A percentile compares a stretch with the other conserved stretches of the same genome.
Evolutionary conservation across 2,113 vertebrate genomes (phyloP).

Genomic region (Oncorhynchus tshawytscha): DNA sequence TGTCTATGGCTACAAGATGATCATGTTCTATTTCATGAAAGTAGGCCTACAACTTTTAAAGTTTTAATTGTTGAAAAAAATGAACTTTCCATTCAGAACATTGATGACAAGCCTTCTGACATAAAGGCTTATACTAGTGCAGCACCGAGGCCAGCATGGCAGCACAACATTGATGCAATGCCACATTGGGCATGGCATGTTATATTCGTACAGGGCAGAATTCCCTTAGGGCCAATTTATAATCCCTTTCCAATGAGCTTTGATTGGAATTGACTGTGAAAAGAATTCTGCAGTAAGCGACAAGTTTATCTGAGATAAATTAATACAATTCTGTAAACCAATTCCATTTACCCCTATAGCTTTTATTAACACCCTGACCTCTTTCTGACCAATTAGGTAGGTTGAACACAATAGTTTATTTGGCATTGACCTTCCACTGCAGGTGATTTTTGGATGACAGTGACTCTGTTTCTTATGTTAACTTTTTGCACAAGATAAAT

Average conservation of each 20-base stretch:
- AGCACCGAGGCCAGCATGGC: neutral
- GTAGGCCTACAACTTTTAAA: too few species aligned
- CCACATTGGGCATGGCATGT: constrained; percentile 9
- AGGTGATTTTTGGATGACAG: too few species aligned
- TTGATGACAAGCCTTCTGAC: too few species aligned
- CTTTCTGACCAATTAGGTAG: neutral
- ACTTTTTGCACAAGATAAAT: neutral
- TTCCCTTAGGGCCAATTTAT: neutral
- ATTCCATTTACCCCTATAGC: constrained; percentile 30
- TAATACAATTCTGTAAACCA: constrained; percentile 51
- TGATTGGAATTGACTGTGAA: constrained; percentile 47
- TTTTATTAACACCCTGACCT: neutral
- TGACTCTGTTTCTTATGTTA: too few species aligned
- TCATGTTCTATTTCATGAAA: too few species aligned
- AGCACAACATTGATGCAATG: constrained; percentile 25
- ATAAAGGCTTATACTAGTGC: neutral
- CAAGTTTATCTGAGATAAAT: constrained; percentile 40
- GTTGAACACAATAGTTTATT: too few species aligned
- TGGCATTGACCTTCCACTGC: too few species aligned
- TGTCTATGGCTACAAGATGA: too few species aligned
- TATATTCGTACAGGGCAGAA: too few species aligned
- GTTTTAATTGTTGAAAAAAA: too few species aligned
- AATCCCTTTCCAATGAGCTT: constrained; percentile 54
- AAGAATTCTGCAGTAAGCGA: constrained; percentile 47
- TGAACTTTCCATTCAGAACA: too few species aligned